Base-by-base conservation (phyloP, 2,113 vertebrate species). In the Onychostruthus taczanowskii region DNA sequence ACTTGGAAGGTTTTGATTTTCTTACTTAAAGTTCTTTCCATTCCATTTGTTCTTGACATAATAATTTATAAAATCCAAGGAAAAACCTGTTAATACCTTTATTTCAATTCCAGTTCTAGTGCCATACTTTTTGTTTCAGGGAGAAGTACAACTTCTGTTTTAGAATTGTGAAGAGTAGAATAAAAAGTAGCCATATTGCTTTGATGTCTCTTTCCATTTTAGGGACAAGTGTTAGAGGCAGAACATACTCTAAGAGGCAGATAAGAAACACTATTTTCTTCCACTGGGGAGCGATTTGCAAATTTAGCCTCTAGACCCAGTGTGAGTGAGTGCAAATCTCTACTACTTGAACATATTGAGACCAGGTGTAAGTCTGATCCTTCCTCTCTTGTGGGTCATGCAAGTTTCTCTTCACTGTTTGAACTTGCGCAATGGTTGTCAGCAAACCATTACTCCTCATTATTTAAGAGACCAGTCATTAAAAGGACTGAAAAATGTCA, bases 391-490 rank as follows among this genome's bases (percentile, higher is more conserved):
- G 55, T 87, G 85, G 62, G 37, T 94, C 88, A 30, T 78, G 39
- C 55, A 63, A 81, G 72, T 69, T 70, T 82, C 87, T 83, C 7
- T 81, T 75, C 37, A 12, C 43, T 77, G 28, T 92, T 92, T 94
- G 77, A 95, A 88, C 90, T 63, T 90, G 55, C 4, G 4, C 55
- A 43, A 6, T 24, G 28, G 67, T 43, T 94, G 82, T 93, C 94
- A 92, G 92, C 83, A 90, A 88, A 70, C 47, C 70, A 62, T 88
- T 93, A 63, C 55, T 69, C 59, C 83, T 89, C 37, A 30, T 73
- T 92, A 83, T 89, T 89, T 95, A 61, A 49, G 92, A 90, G 58
- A 52, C 21, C 31, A 78, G 77, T 84, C 73, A 81, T 81, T 89
- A 78, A 70, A 53, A 31, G 70, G n/a, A 56, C 85, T 69, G 41